Evolutionary conservation across 2,888 invertebrate species (phyloP), one percentile per base, ranked within the genome.

Genomic region (Pterostichus niger): DNA sequence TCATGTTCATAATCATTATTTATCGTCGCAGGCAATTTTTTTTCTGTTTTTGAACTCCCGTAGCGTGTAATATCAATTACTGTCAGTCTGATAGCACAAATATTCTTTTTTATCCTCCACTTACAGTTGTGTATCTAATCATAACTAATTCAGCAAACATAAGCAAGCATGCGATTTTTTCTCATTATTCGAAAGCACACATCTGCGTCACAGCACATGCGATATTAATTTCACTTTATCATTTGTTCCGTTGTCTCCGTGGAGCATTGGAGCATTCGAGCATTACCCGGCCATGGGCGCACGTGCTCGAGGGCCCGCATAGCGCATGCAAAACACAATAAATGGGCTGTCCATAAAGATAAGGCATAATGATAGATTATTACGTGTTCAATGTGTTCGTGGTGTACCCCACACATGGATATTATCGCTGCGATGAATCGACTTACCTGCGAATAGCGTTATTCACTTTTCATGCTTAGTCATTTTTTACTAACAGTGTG

Each of bases 321-420:
- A 13, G 6, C 17, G 71, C 59, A 79, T 49, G 64, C 64, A 79
- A 79, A 64, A 46, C 46, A 64, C 79, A 79, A 79, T 79, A 79
- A 79, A 79, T 79, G 79, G 33, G 17, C 68, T 64, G 64, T 79
- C 64, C 64, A 79, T 79, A 68, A 31, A 79, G 79, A 79, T 79
- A 79, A 79, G 79, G 79, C 79, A 64, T 79, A 79, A 79, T 79
- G 79, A 79, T 79, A 79, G 64, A 79, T 79, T 64, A 79, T 79
- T 79, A 61, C 78, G 61, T 78, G 59, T 59, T 56, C 56, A 78
- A 78, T 79, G 79, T 79, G 31, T 73, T 64, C n/a, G 49, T 49
- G 75, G 75, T 52, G 46, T 73, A 35, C 77, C 77, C 59, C 56
- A 54, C 40, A 56, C 59, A 59, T 6, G 40, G 13, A 6, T 44